Evolutionary conservation across 2,113 vertebrate species (phyloP), one percentile per base, ranked within the genome.

Genomic region (Pelusios castaneus): DNA sequence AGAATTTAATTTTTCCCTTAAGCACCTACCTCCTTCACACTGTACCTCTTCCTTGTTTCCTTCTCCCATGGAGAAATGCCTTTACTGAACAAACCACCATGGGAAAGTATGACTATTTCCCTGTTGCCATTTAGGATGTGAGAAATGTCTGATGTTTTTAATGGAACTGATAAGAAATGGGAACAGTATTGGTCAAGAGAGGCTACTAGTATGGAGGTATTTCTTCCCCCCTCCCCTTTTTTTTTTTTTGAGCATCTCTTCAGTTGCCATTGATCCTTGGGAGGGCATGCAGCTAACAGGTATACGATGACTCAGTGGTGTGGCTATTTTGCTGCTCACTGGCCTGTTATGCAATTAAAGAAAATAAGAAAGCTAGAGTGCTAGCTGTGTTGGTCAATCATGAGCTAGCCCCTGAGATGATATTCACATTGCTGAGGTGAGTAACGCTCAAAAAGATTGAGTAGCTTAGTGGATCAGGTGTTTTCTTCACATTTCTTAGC

Each of bases 41-140:
- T 67, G 84, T 5, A 3, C 3, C 47, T 87, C 13, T 82, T 43
- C 1, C 49, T 94, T 83, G 13, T 51, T 14, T 21, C 54, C 41
- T 9, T 88, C 60, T 63, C 8, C 41, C 24, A 4, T 0, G 78
- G 55, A 41, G 83, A 11, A 51, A 47, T 51, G 67, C 63, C 63
- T 67, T 67, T 34, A 67, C n/a, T 67, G 51, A 27, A 34, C 14
- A 80, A 12, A 24, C 82, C 19, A 41, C 49, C 51, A 63, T n/a
- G 34, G 56, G 16, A 34, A 54, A 38, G 78, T 45, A n/a, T 21
- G 8, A 34, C 67, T 81, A 49, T 10, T 79, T 85, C 75, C 87
- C 14, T 41, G 89, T 77, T 0, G 0, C 24, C 80, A 3, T 43
- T 88, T 21, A 6, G 9, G 12, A 63, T 2, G 4, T 84, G 80